Evolutionary conservation across 2,888 invertebrate genomes (phyloP).

Genomic region (Acleris cristana): DNA sequence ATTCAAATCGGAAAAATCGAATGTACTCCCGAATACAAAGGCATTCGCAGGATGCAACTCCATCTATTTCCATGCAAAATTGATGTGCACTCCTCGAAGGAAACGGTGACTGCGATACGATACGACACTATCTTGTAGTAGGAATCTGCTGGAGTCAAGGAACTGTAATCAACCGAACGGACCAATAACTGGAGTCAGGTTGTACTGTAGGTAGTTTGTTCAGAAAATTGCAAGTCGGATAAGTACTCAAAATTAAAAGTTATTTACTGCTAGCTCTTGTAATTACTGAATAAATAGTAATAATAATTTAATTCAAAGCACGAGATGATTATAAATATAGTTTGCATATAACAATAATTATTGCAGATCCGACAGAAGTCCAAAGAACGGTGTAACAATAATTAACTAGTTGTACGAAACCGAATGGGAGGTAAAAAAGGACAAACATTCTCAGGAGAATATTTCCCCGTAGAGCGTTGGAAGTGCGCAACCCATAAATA

Average conservation of each 20-base stretch:
- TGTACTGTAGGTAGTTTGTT: background rate
- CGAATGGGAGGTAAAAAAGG: conserved; percentile 57
- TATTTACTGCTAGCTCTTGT: too few relatives aligned
- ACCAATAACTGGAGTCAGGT: background rate
- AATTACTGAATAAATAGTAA: background rate
- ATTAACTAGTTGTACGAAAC: conserved; percentile 31
- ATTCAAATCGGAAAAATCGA: conserved; percentile 43
- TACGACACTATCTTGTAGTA: conserved; percentile 52
- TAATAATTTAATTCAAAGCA: background rate
- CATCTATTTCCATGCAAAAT: conserved; percentile 65
- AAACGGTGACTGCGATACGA: conserved; percentile 60
- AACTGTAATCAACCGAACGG: conserved; percentile 20
- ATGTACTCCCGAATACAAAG: conserved; percentile 44
- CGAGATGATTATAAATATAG: background rate
- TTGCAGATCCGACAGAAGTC: background rate
- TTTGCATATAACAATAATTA: background rate
- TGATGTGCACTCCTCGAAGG: conserved; percentile 58
- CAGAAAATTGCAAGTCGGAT: too few relatives aligned
- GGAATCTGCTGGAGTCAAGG: conserved; percentile 46
- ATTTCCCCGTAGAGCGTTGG: conserved; percentile 70
- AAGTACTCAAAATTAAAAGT: too few relatives aligned
- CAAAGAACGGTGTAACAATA: conserved; percentile 17
- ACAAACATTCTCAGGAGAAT: conserved; percentile 65
- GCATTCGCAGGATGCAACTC: conserved; percentile 50
- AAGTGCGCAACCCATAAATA: conserved; percentile 74